These are phyloP conservation scores for Setophaga kirtlandii DNA, from an alignment of 2,113 vertebrate genomes.

Conservation along the genomic window DNA sequence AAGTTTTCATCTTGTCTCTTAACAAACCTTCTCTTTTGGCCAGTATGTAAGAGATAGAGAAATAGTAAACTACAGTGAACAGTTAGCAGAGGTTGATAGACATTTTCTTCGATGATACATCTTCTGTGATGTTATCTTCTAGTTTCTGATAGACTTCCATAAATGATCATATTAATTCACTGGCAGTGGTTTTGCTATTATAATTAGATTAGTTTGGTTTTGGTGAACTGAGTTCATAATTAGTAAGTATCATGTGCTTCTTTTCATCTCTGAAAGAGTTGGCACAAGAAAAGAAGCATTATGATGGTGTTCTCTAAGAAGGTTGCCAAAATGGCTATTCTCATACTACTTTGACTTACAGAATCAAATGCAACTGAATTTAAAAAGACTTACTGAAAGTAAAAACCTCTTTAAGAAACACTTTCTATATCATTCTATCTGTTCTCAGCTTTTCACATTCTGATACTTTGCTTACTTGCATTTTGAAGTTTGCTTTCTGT, in stretches of 20 bases:
- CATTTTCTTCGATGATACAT: neutral
- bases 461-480: neutral
- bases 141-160: neutral
- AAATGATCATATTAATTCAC: neutral
- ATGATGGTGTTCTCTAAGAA: neutral
- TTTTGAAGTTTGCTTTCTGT: neutral
- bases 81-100: neutral
- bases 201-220: neutral
- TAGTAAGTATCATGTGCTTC: neutral
- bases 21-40: neutral
- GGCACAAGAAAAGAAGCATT: neutral
- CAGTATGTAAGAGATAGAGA: neutral
- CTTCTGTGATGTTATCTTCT: neutral
- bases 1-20: neutral
- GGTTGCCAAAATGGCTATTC: neutral
- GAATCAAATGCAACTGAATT: neutral
- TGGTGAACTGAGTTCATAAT: neutral
- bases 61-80: neutral
- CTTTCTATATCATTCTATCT: fast-evolving
- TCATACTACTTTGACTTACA: neutral
- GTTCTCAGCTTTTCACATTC: neutral
- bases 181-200: neutral
- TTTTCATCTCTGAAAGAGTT: neutral
- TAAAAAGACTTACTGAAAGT: neutral
- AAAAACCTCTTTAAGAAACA: neutral